phyloP scores from a whole-genome alignment of 2,797 vertebrate genomes.

The Loris lydekkerianus region DNA sequence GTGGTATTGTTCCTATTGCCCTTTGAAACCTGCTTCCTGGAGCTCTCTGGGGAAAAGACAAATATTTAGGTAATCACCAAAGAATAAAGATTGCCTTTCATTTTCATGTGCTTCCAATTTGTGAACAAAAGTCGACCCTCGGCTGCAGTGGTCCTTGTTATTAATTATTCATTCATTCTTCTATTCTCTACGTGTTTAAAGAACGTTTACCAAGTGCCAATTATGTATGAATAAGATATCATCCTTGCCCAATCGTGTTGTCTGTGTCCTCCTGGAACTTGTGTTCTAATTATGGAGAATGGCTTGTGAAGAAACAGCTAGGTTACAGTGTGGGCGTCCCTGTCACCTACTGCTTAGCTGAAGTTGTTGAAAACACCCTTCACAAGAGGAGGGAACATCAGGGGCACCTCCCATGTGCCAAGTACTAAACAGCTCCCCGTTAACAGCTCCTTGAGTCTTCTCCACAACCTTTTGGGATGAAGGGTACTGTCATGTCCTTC shows the following conservation, averaged over 20 bases:
- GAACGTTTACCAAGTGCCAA: constrained; percentile 4
- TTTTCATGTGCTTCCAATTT: neutral
- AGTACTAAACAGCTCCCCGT: neutral
- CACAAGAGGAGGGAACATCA: neutral
- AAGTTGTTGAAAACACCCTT: neutral
- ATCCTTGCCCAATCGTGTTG: neutral
- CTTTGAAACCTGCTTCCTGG: neutral
- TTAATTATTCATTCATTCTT: constrained; percentile 39
- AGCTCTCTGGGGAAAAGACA: neutral
- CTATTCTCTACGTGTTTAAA: neutral
- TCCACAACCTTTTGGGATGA: neutral
- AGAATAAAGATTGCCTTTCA: neutral
- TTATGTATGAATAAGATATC: neutral
- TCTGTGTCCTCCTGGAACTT: neutral
- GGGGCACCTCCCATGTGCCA: fast-evolving
- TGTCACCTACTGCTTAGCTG: neutral
- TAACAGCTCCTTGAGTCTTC: neutral
- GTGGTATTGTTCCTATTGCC: neutral
- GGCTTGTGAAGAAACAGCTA: neutral
- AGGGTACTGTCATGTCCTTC: no score
- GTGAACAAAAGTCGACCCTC: neutral
- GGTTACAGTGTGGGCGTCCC: no score
- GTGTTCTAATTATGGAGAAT: neutral
- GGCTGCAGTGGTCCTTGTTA: neutral
- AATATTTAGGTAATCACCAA: neutral